These are phyloP conservation scores for Euphydryas editha DNA, from an alignment of 2,888 invertebrate species.

Conservation along the genomic window DNA sequence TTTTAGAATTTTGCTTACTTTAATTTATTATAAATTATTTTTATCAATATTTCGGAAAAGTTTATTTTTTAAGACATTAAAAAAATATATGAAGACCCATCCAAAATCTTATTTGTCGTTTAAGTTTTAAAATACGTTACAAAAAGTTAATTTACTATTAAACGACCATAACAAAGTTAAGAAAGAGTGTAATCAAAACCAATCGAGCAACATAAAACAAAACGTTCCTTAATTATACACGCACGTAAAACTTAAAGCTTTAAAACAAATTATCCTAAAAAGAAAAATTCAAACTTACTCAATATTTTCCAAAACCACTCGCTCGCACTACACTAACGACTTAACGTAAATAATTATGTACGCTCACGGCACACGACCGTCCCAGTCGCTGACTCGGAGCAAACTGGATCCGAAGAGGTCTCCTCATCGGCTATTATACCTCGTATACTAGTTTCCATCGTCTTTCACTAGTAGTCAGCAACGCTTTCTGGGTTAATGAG, in stretches of 20 bases:
- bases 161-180: not conserved
- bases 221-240: not conserved
- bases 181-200: conserved; percentile 1
- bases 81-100: no score
- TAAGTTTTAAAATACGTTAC: no score
- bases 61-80: no score
- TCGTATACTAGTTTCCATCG: conserved; percentile 77
- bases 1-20: no score
- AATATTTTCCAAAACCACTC: conserved; percentile 42
- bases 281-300: conserved; percentile 40
- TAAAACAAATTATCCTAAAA: not conserved
- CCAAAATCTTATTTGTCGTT: no score
- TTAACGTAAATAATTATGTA: conserved; percentile 21
- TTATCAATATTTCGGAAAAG: no score
- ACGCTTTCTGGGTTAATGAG: conserved; percentile 81
- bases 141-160: not conserved
- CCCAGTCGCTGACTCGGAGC: conserved; percentile 42
- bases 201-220: not conserved
- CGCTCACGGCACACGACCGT: conserved; percentile 40
- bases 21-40: no score
- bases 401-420: conserved; percentile 46
- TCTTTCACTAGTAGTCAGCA: conserved; percentile 77
- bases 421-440: conserved; percentile 71
- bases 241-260: not conserved
- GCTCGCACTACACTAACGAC: conserved; percentile 45